phyloP scores from a whole-genome alignment of 2,888 invertebrate species.

The Hyposoter dolosus region DNA sequence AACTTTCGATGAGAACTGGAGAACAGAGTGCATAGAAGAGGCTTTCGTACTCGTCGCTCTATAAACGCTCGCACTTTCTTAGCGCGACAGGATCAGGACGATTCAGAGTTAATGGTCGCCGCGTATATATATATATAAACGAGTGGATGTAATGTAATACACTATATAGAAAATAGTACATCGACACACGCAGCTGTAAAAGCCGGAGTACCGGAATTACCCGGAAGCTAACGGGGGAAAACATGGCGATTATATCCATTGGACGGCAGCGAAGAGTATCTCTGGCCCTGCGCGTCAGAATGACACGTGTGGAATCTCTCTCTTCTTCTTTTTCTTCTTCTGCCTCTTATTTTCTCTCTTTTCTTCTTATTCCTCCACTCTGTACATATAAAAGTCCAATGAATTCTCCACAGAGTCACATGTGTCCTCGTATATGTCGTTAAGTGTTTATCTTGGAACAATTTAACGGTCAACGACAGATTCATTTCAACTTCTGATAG shows the following conservation, averaged over 20 bases:
- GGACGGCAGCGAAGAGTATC: constrained; percentile 24
- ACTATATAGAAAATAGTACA: constrained; percentile 44
- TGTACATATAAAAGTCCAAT: constrained; percentile 6
- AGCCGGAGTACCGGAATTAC: constrained; percentile 68
- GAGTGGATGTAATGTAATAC: constrained; percentile 13
- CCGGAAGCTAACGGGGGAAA: constrained; percentile 69
- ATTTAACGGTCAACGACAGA: constrained; percentile 25
- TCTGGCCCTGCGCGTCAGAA: constrained; percentile 53
- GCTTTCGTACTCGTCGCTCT: constrained; percentile 8
- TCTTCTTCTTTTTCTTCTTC: constrained; percentile 12
- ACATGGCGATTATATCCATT: constrained; percentile 61
- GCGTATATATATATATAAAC: constrained; percentile 14
- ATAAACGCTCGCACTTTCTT: constrained; percentile 50
- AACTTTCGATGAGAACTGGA: constrained; percentile 6
- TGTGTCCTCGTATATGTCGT: constrained; percentile 1
- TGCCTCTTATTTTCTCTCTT: constrained; percentile 5
- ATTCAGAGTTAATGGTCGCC: constrained; percentile 26
- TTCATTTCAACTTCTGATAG: constrained; percentile 14
- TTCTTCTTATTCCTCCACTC: constrained; percentile 7
- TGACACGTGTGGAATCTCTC: constrained; percentile 64
- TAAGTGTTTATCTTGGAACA: background rate
- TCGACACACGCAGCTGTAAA: constrained; percentile 63
- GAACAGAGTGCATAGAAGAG: background rate
- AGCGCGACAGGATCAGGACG: constrained; percentile 41
- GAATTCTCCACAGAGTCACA: constrained; percentile 38